These are phyloP conservation scores for Oscheius myriophilus DNA, from an alignment of 2,888 invertebrate species.

Conservation along the genomic window DNA sequence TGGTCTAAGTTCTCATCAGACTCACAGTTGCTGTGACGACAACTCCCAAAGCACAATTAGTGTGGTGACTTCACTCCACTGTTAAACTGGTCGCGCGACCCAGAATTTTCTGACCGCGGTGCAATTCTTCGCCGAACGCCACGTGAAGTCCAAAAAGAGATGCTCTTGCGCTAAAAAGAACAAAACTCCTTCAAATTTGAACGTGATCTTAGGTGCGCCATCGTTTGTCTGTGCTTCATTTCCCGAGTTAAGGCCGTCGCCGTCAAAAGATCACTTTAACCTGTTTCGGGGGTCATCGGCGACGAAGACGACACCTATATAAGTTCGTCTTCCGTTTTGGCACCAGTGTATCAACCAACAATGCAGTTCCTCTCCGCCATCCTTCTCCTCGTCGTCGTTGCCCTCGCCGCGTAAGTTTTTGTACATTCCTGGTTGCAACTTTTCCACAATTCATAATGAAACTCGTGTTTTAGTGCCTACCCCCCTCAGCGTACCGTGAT, in stretches of 20 bases:
- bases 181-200: too few relatives aligned
- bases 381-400: slow-evolving; percentile 38
- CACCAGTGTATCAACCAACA: not conserved
- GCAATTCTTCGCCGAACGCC: not conserved
- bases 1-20: too few relatives aligned
- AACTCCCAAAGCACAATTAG: too few relatives aligned
- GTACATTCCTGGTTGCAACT: too few relatives aligned
- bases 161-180: too few relatives aligned
- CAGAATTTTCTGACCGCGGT: not conserved
- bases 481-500: slow-evolving; percentile 18
- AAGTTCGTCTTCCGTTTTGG: not conserved
- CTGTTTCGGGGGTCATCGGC: slow-evolving; percentile 25
- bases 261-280: slow-evolving; percentile 15
- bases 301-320: slow-evolving; percentile 18
- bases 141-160: too few relatives aligned
- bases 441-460: not conserved
- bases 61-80: too few relatives aligned
- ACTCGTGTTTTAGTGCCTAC: slow-evolving; percentile 13
- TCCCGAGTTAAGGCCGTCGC: too few relatives aligned
- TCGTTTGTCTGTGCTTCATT: too few relatives aligned
- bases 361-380: slow-evolving; percentile 40
- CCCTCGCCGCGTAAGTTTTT: slow-evolving; percentile 38
- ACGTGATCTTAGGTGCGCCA: too few relatives aligned
- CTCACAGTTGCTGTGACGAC: too few relatives aligned
- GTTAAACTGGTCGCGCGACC: too few relatives aligned